Base-by-base conservation (phyloP, 2,888 invertebrate genomes). In the Eumerus sabulonum region DNA sequence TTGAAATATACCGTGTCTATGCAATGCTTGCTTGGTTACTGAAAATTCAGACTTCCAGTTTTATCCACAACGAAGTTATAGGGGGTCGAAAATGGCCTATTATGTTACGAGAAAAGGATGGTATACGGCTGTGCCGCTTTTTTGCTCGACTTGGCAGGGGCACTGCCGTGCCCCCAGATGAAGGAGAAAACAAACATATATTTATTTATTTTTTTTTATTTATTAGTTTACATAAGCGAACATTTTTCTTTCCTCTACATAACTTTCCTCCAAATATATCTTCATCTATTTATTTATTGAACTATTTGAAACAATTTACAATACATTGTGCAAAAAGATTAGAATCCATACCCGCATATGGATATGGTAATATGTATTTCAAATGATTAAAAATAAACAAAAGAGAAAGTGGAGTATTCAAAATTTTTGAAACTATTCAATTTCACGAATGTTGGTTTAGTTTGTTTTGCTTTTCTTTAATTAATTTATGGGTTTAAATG, bases 151-250 rank as follows among this genome's bases (percentile, higher is more conserved):
- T n/a, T n/a, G n/a, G n/a, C n/a, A n/a, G n/a, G n/a, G n/a, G n/a
- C n/a, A n/a, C n/a, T n/a, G n/a, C n/a, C n/a, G n/a, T n/a, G n/a
- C n/a, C n/a, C n/a, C n/a, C n/a, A n/a, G n/a, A n/a, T n/a, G n/a
- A n/a, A n/a, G n/a, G n/a, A n/a, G n/a, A n/a, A n/a, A n/a, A n/a
- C n/a, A n/a, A n/a, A n/a, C n/a, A n/a, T 71, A 68, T 74, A 66
- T 68, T 68, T 67, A 73, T 77, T 77, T 62, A 35, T 74, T 70
- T 79, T 72, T 66, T 66, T 77, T 79, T 74, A 48, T 74, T 79
- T 74, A 79, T 79, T 79, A 74, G 79, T 79, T 79, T 79, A 79
- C 79, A 79, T 79, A 79, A 79, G 73, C 77, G 77, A 74, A 68
- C 73, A 79, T 74, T 74, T 68, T 63, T 14, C 63, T 62, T 66